Evolutionary conservation across 1,140 invertebrate genomes (phyloP), one percentile per base, ranked within the genome.

Genomic region (Oryctes rhinoceros): DNA sequence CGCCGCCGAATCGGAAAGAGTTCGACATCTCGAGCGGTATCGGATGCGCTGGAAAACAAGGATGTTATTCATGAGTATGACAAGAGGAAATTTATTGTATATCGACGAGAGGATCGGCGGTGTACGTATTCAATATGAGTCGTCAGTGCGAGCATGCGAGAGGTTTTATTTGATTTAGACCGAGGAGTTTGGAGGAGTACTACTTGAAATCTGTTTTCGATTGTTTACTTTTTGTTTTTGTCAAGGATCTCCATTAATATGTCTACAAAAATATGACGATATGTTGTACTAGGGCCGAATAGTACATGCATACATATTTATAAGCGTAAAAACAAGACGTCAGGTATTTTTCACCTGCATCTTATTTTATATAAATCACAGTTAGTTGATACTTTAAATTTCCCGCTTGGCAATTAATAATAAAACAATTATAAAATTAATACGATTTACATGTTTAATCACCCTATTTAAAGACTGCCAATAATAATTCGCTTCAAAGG

Each of bases 191-290:
- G 49, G n/a, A 53, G 49, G 49, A 53, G 49, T 13, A 53, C 49
- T 53, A 53, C 49, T 53, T 53, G 49, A 53, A 53, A 53, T 15
- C 49, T 53, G 49, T 53, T 53, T 53, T 53, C 49, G 49, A 53
- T 53, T 53, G 49, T 53, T 53, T 53, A 4, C 49, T 53, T 53
- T 53, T 53, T 53, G 49, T 53, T 53, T 53, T 53, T 13, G 1
- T 53, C 49, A 53, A 53, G 49, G 49, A 53, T 53, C 24, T 30
- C 49, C n/a, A 53, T 53, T n/a, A n/a, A 53, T 53, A 53, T n/a
- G 49, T 44, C 39, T 10, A 44, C 39, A 44, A 44, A 7, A 44
- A 44, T 44, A 44, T 10, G 3, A 44, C 39, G 5, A 44, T 44
- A 44, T 0, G 9, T 44, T 44, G 39, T 44, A 7, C 39, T 44